Conservation (phyloP, 2,888 invertebrate species). For the Dermolepida albohirtum region DNA sequence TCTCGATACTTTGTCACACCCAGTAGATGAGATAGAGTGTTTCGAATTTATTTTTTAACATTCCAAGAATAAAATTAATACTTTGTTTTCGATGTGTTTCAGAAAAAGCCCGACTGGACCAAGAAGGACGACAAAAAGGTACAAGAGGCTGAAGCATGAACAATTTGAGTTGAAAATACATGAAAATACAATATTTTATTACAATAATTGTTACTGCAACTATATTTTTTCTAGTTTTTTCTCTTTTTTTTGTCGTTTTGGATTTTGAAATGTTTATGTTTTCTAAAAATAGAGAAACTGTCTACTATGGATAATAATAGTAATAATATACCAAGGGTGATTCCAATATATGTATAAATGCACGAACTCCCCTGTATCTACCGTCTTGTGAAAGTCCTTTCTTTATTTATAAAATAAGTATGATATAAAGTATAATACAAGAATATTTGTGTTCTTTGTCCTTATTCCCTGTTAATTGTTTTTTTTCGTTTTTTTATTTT, state of each 20-base stretch:
- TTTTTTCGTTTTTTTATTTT: constrained; percentile 40
- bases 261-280: constrained; percentile 32
- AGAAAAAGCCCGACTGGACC: constrained; percentile 96
- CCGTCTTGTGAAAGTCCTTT: constrained; percentile 44
- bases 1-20: neutral
- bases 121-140: constrained; percentile 90
- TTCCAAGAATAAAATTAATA: constrained; percentile 2
- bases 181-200: constrained; percentile 34
- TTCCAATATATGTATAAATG: constrained; percentile 42
- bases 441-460: constrained; percentile 31
- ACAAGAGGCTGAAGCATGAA: constrained; percentile 89
- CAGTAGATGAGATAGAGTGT: neutral
- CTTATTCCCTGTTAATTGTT: constrained; percentile 5
- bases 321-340: constrained; percentile 35
- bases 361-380: constrained; percentile 43
- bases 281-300: constrained; percentile 24
- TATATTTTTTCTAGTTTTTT: constrained; percentile 30
- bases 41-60: constrained; percentile 32
- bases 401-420: constrained; percentile 46
- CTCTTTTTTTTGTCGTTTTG: neutral
- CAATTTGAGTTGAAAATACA: constrained; percentile 25
- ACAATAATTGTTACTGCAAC: constrained; percentile 34
- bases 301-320: constrained; percentile 22
- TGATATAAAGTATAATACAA: constrained; percentile 44
- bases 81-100: constrained; percentile 66